A percentile compares a stretch with the other conserved stretches of the same genome.
Evolutionary conservation across 2,888 invertebrate genomes (phyloP).

Genomic region (Bellardia pandia): DNA sequence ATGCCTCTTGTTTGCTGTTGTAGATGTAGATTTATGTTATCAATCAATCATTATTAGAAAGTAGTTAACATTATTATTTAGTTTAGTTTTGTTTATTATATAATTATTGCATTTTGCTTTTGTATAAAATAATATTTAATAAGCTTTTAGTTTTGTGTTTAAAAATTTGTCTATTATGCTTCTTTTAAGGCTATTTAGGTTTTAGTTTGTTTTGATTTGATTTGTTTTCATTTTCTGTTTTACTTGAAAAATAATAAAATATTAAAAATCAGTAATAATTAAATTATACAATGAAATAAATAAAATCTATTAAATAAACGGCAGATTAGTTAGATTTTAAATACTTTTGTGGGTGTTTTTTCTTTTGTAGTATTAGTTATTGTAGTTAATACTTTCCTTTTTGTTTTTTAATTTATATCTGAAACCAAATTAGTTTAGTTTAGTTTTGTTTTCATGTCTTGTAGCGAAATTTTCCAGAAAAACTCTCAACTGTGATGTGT

Average conservation of each 20-base stretch:
- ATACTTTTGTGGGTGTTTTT: slow-evolving; percentile 39
- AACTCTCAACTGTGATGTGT: slow-evolving; percentile 75
- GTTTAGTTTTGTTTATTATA: slow-evolving; percentile 59
- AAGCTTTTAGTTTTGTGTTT: slow-evolving; percentile 48
- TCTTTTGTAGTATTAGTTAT: background rate
- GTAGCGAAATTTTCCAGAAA: slow-evolving; percentile 49
- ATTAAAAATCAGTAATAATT: slow-evolving; percentile 51
- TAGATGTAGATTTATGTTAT: slow-evolving; percentile 53
- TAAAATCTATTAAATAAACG: slow-evolving; percentile 68
- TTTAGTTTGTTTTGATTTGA: slow-evolving; percentile 73
- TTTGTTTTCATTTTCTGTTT: slow-evolving; percentile 31
- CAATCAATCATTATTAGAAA: slow-evolving; percentile 65
- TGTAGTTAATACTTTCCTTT: slow-evolving; percentile 64
- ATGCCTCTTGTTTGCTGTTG: slow-evolving; percentile 71
- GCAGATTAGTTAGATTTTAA: slow-evolving; percentile 68
- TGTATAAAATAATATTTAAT: slow-evolving; percentile 59
- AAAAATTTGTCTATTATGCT: slow-evolving; percentile 64
- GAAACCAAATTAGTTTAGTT: slow-evolving; percentile 66
- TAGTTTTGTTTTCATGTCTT: slow-evolving; percentile 42
- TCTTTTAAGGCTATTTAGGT: slow-evolving; percentile 74
- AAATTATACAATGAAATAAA: slow-evolving; percentile 59
- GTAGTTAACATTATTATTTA: slow-evolving; percentile 72
- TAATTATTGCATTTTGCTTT: slow-evolving; percentile 76
- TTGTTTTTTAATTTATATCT: slow-evolving; percentile 53
- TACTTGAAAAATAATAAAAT: slow-evolving; percentile 24